Evolutionary conservation across 2,797 vertebrate genomes (phyloP).

Genomic region (Mus caroli): DNA sequence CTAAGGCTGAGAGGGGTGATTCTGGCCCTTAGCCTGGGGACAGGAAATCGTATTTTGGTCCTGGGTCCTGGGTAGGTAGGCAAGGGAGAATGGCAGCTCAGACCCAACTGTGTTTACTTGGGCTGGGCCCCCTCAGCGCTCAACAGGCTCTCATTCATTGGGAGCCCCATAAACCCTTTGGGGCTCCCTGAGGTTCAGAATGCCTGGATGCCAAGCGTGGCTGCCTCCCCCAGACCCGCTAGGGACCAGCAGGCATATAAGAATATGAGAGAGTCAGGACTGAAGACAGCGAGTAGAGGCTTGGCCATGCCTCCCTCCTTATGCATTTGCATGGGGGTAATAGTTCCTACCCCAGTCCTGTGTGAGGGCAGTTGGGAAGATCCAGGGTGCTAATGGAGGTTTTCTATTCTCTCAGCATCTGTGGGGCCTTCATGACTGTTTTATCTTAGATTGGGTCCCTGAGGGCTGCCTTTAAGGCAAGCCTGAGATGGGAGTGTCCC

Average conservation of each 20-base stretch:
- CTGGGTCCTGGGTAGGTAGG: slow-evolving; percentile 70
- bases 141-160: slow-evolving; percentile 80
- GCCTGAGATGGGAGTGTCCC: background rate
- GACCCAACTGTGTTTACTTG: slow-evolving; percentile 77
- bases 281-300: background rate
- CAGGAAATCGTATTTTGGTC: slow-evolving; percentile 78
- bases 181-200: slow-evolving; percentile 69
- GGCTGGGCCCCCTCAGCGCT: slow-evolving; percentile 71
- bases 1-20: slow-evolving; percentile 38
- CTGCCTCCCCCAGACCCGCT: slow-evolving; percentile 38
- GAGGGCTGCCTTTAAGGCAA: background rate
- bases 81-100: slow-evolving; percentile 72
- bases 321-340: background rate
- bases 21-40: slow-evolving; percentile 64
- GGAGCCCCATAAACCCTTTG: slow-evolving; percentile 81
- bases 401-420: background rate
- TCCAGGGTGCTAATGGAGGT: too few relatives aligned
- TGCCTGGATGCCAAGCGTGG: slow-evolving; percentile 47
- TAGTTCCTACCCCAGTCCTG: background rate
- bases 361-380: background rate
- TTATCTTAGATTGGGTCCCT: background rate
- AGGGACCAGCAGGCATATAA: slow-evolving; percentile 53
- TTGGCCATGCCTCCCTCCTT: background rate
- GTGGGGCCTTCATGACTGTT: background rate
- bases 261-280: background rate